Percentiles rank a stretch among this genome's conserved stretches.
Conservation (phyloP, 2,797 vertebrate species). For the Takifugu ocellatus region DNA sequence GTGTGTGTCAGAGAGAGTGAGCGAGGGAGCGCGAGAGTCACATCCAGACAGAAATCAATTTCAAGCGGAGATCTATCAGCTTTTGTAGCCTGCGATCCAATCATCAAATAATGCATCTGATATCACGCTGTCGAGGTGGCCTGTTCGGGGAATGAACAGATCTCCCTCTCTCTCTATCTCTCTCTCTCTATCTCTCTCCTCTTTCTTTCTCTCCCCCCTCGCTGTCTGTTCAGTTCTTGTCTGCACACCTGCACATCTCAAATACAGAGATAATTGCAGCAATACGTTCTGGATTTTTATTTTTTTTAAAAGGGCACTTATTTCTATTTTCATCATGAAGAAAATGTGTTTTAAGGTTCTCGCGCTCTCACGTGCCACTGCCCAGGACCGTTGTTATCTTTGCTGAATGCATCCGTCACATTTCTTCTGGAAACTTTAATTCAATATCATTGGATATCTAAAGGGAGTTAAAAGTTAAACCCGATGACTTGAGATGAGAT, state of each 20-base stretch:
- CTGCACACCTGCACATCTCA: slow-evolving; percentile 48
- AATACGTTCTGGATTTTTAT: too few relatives aligned
- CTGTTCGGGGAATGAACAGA: slow-evolving; percentile 70
- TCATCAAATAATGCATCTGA: slow-evolving; percentile 74
- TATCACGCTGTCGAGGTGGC: slow-evolving; percentile 70
- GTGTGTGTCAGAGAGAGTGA: slow-evolving; percentile 7
- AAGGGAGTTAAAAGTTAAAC: too few relatives aligned
- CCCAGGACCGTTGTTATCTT: too few relatives aligned
- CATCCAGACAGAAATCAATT: slow-evolving; percentile 74
- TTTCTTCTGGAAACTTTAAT: too few relatives aligned
- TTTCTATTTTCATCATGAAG: too few relatives aligned
- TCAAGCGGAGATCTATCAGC: slow-evolving; percentile 69
- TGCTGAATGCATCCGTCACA: too few relatives aligned
- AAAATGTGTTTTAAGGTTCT: too few relatives aligned
- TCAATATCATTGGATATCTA: too few relatives aligned
- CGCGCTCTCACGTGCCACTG: too few relatives aligned
- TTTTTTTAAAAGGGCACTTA: too few relatives aligned
- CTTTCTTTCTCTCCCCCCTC: slow-evolving; percentile 32
- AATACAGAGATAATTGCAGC: too few relatives aligned
- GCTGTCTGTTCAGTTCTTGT: slow-evolving; percentile 2
- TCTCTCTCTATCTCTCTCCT: slow-evolving; percentile 22
- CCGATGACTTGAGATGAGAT: too few relatives aligned
- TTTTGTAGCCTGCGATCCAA: slow-evolving; percentile 71
- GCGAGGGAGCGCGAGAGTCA: slow-evolving; percentile 26
- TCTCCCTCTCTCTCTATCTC: slow-evolving; percentile 35